phyloP scores from a whole-genome alignment of 1,140 invertebrate genomes.

The Phocides pigmalion region DNA sequence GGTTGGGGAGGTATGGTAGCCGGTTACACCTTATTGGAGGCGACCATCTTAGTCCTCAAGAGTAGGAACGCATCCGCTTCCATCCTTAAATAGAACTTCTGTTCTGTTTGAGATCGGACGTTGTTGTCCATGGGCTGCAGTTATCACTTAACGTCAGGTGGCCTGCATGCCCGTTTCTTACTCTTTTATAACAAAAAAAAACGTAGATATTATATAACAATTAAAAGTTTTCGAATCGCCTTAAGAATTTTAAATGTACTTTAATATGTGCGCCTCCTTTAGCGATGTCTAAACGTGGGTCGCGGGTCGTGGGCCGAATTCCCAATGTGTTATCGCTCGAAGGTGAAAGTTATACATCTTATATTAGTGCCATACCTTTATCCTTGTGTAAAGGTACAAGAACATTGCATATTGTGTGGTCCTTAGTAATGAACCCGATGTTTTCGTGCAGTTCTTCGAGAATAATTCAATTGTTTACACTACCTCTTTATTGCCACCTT shows the following conservation, averaged over 20 bases:
- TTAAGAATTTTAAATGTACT: slow-evolving; percentile 21
- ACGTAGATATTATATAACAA: slow-evolving; percentile 28
- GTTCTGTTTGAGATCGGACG: too few relatives aligned
- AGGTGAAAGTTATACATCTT: slow-evolving; percentile 52
- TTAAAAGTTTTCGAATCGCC: slow-evolving; percentile 5
- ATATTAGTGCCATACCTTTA: slow-evolving; percentile 28
- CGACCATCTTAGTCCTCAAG: too few relatives aligned
- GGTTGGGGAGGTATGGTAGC: too few relatives aligned
- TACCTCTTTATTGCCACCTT: slow-evolving; percentile 4
- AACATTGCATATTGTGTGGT: slow-evolving; percentile 7
- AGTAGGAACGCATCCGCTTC: too few relatives aligned
- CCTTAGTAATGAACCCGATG: background rate
- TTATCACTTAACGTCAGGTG: too few relatives aligned
- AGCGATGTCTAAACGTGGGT: slow-evolving; percentile 28
- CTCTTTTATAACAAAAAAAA: too few relatives aligned
- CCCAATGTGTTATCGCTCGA: slow-evolving; percentile 42
- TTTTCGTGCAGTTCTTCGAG: background rate
- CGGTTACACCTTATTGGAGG: too few relatives aligned
- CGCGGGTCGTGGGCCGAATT: slow-evolving; percentile 53
- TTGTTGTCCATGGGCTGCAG: too few relatives aligned
- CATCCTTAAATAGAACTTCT: too few relatives aligned
- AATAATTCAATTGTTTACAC: slow-evolving; percentile 16
- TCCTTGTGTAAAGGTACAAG: slow-evolving; percentile 22
- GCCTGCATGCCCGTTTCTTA: too few relatives aligned
- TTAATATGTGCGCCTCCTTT: slow-evolving; percentile 21